phyloP scores from a whole-genome alignment of 92 coral and sea anemone genomes.

The Phenganax stokvisi region DNA sequence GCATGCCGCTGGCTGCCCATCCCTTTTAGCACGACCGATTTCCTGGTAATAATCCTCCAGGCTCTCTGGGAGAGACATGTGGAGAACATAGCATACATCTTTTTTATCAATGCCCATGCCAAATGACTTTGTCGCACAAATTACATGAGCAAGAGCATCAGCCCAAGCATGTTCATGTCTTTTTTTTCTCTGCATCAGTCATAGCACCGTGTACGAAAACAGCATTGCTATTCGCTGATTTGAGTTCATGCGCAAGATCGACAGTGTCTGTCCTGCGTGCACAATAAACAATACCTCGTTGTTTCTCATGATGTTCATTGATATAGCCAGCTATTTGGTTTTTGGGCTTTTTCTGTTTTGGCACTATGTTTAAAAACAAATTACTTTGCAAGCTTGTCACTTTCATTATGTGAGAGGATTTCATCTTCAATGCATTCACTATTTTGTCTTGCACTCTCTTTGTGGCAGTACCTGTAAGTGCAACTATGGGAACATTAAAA shows the following conservation, averaged over 20 bases:
- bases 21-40: slow-evolving; percentile 43
- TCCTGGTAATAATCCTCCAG: slow-evolving; percentile 39
- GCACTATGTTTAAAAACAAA: slow-evolving; percentile 25
- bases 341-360: slow-evolving; percentile 39
- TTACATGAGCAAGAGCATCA: slow-evolving; percentile 34
- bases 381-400: slow-evolving; percentile 17
- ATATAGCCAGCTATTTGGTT: slow-evolving; percentile 30
- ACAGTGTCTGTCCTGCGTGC: slow-evolving; percentile 41
- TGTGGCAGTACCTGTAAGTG: slow-evolving; percentile 47
- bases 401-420: slow-evolving; percentile 2
- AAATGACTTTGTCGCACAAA: slow-evolving; percentile 43
- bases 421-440: slow-evolving; percentile 24
- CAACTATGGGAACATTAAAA: slow-evolving; percentile 26
- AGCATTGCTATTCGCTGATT: slow-evolving; percentile 9
- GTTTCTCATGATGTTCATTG: slow-evolving; percentile 28
- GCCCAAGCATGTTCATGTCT: slow-evolving; percentile 20
- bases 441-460: slow-evolving; percentile 7
- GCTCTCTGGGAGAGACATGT: slow-evolving; percentile 25
- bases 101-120: slow-evolving; percentile 37
- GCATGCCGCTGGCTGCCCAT: slow-evolving; percentile 38
- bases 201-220: slow-evolving; percentile 32
- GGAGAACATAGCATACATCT: slow-evolving; percentile 33
- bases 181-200: slow-evolving; percentile 25
- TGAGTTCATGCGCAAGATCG: slow-evolving; percentile 41
- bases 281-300: slow-evolving; percentile 46